A percentile compares a stretch with the other conserved stretches of the same genome.
phyloP scores from a whole-genome alignment of 1,140 invertebrate genomes.

The Drosophila bipectinata region DNA sequence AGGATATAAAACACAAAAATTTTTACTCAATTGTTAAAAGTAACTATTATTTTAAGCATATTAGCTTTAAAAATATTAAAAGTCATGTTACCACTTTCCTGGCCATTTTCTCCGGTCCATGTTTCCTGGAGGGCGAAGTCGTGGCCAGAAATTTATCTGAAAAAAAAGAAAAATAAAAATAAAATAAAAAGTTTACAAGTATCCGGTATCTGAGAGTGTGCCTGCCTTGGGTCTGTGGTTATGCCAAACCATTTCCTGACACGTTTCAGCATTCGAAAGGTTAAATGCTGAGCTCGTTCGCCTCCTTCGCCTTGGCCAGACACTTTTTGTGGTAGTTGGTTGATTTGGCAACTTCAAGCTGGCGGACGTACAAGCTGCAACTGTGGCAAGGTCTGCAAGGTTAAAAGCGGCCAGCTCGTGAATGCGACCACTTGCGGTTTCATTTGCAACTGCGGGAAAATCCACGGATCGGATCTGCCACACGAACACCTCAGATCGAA shows the following conservation, averaged over 20 bases:
- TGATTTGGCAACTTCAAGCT: slow-evolving; percentile 17
- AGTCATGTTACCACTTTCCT: slow-evolving; percentile 24
- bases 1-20: background rate
- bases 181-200: slow-evolving; percentile 6
- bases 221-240: slow-evolving; percentile 38
- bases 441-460: slow-evolving; percentile 37
- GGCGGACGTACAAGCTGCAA: slow-evolving; percentile 56
- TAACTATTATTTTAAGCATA: slow-evolving; percentile 24
- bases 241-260: slow-evolving; percentile 64
- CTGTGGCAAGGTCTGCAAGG: slow-evolving; percentile 80
- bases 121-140: slow-evolving; percentile 44
- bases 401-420: slow-evolving; percentile 60
- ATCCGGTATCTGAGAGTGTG: slow-evolving; percentile 17
- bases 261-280: slow-evolving; percentile 64
- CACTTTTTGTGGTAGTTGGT: slow-evolving; percentile 9
- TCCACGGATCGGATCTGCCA: slow-evolving; percentile 25
- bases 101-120: slow-evolving; percentile 21
- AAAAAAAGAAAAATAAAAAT: slow-evolving; percentile 1
- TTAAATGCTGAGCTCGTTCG: slow-evolving; percentile 49
- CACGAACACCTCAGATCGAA: slow-evolving; percentile 25
- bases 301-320: slow-evolving; percentile 75
- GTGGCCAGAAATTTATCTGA: slow-evolving; percentile 22
- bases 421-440: slow-evolving; percentile 53
- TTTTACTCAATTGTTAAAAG: background rate
- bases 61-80: slow-evolving; percentile 36